Percentiles rank a stretch among this genome's conserved stretches.
Conservation (phyloP, 2,113 vertebrate genomes). For the Merops nubicus region DNA sequence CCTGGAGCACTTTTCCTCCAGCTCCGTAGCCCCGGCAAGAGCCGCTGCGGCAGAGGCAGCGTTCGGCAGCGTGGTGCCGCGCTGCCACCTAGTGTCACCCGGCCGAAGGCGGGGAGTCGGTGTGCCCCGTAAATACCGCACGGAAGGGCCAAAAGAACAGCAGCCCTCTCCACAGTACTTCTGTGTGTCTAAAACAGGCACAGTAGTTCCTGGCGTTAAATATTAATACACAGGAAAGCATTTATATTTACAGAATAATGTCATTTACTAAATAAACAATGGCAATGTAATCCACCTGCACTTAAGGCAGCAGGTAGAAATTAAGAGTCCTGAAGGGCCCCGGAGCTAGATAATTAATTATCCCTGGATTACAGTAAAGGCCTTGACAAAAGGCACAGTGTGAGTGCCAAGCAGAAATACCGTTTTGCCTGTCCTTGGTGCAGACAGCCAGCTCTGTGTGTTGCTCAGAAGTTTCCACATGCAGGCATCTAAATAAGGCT, state of each 20-base stretch:
- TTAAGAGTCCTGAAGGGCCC: not conserved
- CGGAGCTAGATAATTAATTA: not conserved
- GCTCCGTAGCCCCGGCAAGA: not conserved
- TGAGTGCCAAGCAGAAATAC: not conserved
- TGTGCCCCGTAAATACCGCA: not conserved
- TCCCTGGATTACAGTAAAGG: not conserved
- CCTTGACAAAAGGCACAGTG: not conserved
- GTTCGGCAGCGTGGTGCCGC: not conserved
- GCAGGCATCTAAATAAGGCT: not conserved
- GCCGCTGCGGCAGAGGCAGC: not conserved
- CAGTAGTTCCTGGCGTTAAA: not conserved
- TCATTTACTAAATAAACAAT: not conserved
- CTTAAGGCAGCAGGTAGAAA: not conserved
- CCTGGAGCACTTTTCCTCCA: rapidly evolving
- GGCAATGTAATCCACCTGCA: not conserved
- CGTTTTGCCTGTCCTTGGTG: not conserved
- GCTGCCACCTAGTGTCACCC: conserved; percentile 45
- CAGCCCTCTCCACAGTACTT: not conserved
- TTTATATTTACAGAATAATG: not conserved
- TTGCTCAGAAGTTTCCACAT: not conserved
- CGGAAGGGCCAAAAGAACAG: not conserved
- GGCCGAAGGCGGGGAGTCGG: not conserved
- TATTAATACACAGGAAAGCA: not conserved
- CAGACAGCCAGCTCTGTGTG: not conserved
- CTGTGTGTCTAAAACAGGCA: not conserved